phyloP scores from a whole-genome alignment of 2,797 vertebrate genomes.

The Sternarchorhynchus goeldii region DNA sequence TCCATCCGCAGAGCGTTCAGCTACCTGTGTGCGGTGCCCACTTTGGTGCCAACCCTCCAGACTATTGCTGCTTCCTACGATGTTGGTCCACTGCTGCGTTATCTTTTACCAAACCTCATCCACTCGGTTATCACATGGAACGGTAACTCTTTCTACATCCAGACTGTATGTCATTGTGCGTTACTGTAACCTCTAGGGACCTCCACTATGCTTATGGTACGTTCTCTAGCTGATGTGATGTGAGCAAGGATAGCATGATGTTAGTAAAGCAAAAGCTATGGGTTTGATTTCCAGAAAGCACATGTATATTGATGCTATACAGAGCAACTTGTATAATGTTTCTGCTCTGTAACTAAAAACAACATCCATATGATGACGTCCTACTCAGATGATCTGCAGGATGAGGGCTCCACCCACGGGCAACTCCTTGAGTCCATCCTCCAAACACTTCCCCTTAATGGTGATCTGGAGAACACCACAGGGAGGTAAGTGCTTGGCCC shows the following conservation, averaged over 20 bases:
- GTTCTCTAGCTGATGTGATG: too few relatives aligned
- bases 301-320: too few relatives aligned
- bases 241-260: too few relatives aligned
- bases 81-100: conserved; percentile 80
- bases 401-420: conserved; percentile 58
- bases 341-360: too few relatives aligned
- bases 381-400: conserved; percentile 58
- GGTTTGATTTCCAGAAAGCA: too few relatives aligned
- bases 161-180: not conserved
- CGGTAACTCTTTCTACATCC: conserved; percentile 32
- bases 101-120: conserved; percentile 86
- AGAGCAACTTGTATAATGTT: too few relatives aligned
- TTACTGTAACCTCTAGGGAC: not conserved
- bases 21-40: conserved; percentile 73
- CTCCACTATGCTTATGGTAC: too few relatives aligned
- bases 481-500: conserved; percentile 76
- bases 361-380: not conserved
- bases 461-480: conserved; percentile 74
- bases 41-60: conserved; percentile 76
- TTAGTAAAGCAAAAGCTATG: too few relatives aligned
- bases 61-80: conserved; percentile 79
- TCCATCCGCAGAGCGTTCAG: conserved; percentile 74
- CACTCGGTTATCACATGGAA: conserved; percentile 54
- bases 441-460: conserved; percentile 76
- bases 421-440: conserved; percentile 79